A percentile compares a stretch with the other conserved stretches of the same genome.
Evolutionary conservation across 2,888 invertebrate genomes (phyloP).

Genomic region (Hemaris fuciformis): DNA sequence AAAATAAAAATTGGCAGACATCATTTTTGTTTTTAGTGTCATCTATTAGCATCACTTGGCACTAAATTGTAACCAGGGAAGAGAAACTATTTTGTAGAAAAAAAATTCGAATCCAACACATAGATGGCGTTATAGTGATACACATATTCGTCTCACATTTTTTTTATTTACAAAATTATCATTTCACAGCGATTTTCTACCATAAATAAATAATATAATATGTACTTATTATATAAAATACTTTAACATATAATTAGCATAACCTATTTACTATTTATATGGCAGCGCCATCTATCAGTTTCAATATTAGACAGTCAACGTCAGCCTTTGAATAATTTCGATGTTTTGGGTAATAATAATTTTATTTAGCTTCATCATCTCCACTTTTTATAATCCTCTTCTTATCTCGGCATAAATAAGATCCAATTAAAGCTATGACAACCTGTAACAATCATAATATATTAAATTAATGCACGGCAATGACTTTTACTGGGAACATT

Average conservation of each 20-base stretch:
- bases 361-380: background rate
- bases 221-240: background rate
- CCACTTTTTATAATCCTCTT: conserved; percentile 13
- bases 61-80: no score
- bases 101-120: background rate
- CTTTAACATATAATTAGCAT: background rate
- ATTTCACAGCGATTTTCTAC: conserved; percentile 24
- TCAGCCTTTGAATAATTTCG: conserved; percentile 5
- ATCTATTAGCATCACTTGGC: no score
- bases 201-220: background rate
- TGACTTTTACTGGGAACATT: no score
- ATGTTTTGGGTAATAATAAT: background rate
- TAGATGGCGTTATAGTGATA: background rate
- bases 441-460: conserved; percentile 19
- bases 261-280: background rate
- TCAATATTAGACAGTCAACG: background rate
- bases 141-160: background rate
- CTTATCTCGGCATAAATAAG: conserved; percentile 7
- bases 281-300: background rate
- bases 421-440: conserved; percentile 13
- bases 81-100: no score
- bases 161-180: conserved; percentile 13
- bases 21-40: no score
- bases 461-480: no score
- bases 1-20: no score